Conservation (phyloP, 2,113 vertebrate genomes). For the Pteronura brasiliensis region DNA sequence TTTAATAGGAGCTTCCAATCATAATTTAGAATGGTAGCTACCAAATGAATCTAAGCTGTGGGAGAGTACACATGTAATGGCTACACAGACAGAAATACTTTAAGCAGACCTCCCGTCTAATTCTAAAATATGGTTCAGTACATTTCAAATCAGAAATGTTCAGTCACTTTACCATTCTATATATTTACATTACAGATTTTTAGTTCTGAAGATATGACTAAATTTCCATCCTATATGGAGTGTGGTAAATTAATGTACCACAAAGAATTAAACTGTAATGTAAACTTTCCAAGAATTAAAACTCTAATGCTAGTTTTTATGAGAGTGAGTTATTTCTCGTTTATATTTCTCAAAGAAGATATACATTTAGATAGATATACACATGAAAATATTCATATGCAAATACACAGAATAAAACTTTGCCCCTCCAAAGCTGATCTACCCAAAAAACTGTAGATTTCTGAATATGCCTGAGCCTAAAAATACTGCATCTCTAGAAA, state of each 20-base stretch:
- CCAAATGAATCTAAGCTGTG: background rate
- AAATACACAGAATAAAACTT: background rate
- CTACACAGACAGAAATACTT: background rate
- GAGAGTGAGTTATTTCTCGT: background rate
- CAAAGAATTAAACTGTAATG: background rate
- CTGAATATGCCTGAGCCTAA: background rate
- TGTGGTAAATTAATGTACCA: background rate
- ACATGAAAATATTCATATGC: background rate
- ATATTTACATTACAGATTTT: background rate
- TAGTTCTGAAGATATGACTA: background rate
- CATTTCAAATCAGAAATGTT: background rate
- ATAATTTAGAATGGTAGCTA: constrained; percentile 11
- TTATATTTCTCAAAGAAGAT: background rate
- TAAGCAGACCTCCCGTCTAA: background rate
- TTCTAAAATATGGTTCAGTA: background rate
- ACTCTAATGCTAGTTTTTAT: background rate
- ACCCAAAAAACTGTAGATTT: background rate
- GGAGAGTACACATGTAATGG: background rate
- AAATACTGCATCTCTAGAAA: background rate
- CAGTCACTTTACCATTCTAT: background rate
- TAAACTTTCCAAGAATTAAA: background rate
- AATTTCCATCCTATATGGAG: background rate
- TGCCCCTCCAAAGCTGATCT: background rate
- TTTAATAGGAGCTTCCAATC: background rate
- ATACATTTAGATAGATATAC: background rate